Evolutionary conservation across 2,113 vertebrate genomes (phyloP).

Genomic region (Xiphophorus couchianus): DNA sequence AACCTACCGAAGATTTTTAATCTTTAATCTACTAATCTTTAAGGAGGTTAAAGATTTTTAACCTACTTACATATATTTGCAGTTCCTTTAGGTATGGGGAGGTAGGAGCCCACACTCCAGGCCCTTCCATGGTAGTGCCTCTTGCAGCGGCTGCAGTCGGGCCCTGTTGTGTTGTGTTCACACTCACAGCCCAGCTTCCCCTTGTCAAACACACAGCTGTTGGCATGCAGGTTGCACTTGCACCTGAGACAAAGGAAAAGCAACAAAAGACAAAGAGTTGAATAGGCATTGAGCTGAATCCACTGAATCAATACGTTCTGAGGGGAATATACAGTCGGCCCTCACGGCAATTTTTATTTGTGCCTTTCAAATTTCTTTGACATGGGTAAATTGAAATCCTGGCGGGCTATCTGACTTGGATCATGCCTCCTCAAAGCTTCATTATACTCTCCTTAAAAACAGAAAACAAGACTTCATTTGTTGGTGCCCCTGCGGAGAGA

Average conservation of each 20-base stretch:
- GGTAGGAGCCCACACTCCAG: slow-evolving; percentile 94
- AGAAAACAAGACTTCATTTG: slow-evolving; percentile 69
- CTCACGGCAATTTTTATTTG: slow-evolving; percentile 30
- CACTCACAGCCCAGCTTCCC: slow-evolving; percentile 92
- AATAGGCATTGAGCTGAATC: slow-evolving; percentile 50
- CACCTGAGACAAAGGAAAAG: slow-evolving; percentile 84
- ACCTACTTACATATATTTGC: slow-evolving; percentile 94
- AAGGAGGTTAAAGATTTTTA: no score
- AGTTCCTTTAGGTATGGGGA: slow-evolving; percentile 96
- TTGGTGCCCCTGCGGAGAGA: slow-evolving; percentile 60
- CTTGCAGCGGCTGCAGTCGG: slow-evolving; percentile 96
- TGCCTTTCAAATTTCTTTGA: slow-evolving; percentile 52
- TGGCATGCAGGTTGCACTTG: slow-evolving; percentile 97
- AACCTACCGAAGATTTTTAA: not conserved
- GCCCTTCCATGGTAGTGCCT: slow-evolving; percentile 93
- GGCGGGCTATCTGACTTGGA: slow-evolving; percentile 58
- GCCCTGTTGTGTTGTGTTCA: slow-evolving; percentile 96
- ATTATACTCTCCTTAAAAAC: slow-evolving; percentile 58
- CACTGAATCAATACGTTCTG: slow-evolving; percentile 38
- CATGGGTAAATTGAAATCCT: slow-evolving; percentile 64
- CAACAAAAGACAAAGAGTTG: slow-evolving; percentile 45
- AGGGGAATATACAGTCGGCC: slow-evolving; percentile 26
- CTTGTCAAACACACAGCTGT: slow-evolving; percentile 92
- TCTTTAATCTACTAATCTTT: no score
- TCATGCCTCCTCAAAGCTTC: slow-evolving; percentile 55